Evolutionary conservation across 2,888 invertebrate species (phyloP), one percentile per base, ranked within the genome.

Genomic region (Lepetodrilus schrolli): DNA sequence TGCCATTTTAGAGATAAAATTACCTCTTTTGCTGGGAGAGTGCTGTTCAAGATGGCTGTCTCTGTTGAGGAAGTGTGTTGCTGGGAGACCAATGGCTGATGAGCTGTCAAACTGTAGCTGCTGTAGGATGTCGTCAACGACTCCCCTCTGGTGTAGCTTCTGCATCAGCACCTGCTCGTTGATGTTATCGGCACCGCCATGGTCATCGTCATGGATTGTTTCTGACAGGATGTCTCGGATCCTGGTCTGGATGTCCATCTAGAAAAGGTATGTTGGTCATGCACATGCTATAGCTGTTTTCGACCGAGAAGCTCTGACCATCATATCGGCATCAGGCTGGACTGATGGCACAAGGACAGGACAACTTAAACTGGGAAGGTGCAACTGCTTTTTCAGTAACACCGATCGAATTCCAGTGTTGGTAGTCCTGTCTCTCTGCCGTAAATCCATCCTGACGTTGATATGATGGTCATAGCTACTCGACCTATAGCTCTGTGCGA

Each of bases 161-260:
- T 87, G 86, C 23, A 92, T 84, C 48, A 92, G 83, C 74, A 90
- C 87, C 38, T 88, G 87, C 71, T 91, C 91, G 30, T 85, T 86
- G 38, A 89, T 76, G 13, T 72, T 76, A 13, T 77, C 79, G 23
- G 73, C 70, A 10, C 79, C 73, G n/a, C 84, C 82, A 48, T 78
- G 72, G 13, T 82, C 84, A 17, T 86, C 85, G 66, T 87, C 82
- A 49, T 84, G 79, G 78, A 89, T 82, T n/a, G 80, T 82, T 66
- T 87, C 80, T 74, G 84, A 80, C 78, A 88, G 72, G 82, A 91
- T 79, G 65, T 85, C 85, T 23, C 83, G 76, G 17, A 89, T 86
- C 36, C 82, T 80, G 17, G 82, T 74, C 66, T 89, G 88, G 4
- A 89, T 84, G 79, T 88, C 87, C 74, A 84, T 81, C 88, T 89